Base-by-base conservation (phyloP, 2,888 invertebrate genomes). In the Pycnomerus fuliginosus region DNA sequence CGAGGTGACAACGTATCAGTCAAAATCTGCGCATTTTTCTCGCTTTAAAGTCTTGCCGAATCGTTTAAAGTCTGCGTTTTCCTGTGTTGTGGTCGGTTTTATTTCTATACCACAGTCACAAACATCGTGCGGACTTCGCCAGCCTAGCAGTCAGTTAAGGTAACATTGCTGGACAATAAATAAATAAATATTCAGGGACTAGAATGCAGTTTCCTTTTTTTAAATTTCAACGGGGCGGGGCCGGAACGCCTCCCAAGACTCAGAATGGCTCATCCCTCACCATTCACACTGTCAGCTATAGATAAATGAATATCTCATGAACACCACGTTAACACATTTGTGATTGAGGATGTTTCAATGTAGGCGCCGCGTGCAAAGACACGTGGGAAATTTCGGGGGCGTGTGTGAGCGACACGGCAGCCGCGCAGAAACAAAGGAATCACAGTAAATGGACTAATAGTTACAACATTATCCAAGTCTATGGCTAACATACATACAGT, bases 271-370 rank as follows among this genome's bases (percentile, higher is more conserved):
- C 38, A 47, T 47, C 46, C 46, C 17, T 46, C 46, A 20, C 28
- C 46, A 47, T 37, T 41, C 56, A 59, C 58, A 66, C 62, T 58
- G 58, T 62, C 60, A 65, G 64, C 62, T 61, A 64, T 66, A 66
- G 65, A 69, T 65, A 60, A 68, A 64, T 68, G 65, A 60, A 67
- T 65, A 65, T 66, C 58, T 61, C 57, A 62, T 68, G 68, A 71
- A 72, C 72, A 71, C 72, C 69, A 69, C 67, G 65, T 65, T 70
- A 69, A 71, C 69, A 69, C 68, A 68, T 62, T n/a, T 68, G 71
- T 70, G 72, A 71, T 72, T 68, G 66, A 47, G 43, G 43, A 47
- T 47, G 47, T 47, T 43, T 34, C 43, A 38, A 30, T 25, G 30
- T 32, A 22, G 37, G 12, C 15, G 11, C 35, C 17, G 20, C n/a